Evolutionary conservation across 2,797 vertebrate genomes (phyloP).

Genomic region (Gymnothorax reevesii): DNA sequence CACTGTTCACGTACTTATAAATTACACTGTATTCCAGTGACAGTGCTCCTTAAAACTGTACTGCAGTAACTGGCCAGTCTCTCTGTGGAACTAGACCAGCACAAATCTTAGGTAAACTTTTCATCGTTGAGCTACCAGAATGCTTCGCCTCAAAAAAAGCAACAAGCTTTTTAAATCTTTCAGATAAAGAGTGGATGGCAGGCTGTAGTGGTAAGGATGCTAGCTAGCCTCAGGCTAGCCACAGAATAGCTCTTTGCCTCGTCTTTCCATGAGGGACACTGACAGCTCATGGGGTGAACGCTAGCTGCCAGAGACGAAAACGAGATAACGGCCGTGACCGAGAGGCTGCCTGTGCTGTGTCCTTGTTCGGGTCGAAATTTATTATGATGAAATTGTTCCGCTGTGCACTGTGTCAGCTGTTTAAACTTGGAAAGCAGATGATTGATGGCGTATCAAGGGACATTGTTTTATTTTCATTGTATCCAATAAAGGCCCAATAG

Average conservation of each 20-base stretch:
- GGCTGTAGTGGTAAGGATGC: background rate
- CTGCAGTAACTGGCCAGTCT: background rate
- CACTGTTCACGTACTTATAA: too few relatives aligned
- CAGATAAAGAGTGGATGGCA: background rate
- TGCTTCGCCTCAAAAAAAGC: background rate
- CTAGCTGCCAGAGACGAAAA: background rate
- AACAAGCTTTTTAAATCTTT: background rate
- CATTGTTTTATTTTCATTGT: too few relatives aligned
- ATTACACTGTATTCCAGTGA: too few relatives aligned
- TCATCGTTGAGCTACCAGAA: background rate
- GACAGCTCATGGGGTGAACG: background rate
- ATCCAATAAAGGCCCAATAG: too few relatives aligned
- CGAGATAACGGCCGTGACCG: background rate
- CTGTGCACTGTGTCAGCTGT: background rate
- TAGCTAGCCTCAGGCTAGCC: background rate
- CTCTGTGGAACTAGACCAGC: background rate
- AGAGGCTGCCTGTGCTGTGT: background rate
- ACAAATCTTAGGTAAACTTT: background rate
- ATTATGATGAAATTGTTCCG: background rate
- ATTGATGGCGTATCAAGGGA: background rate
- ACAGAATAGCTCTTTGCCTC: background rate
- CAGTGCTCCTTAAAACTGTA: too few relatives aligned
- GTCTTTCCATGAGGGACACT: background rate
- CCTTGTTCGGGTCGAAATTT: background rate
- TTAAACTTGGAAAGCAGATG: background rate